Evolutionary conservation across 2,797 vertebrate species (phyloP), one percentile per base, ranked within the genome.

Genomic region (Danio albolineatus): DNA sequence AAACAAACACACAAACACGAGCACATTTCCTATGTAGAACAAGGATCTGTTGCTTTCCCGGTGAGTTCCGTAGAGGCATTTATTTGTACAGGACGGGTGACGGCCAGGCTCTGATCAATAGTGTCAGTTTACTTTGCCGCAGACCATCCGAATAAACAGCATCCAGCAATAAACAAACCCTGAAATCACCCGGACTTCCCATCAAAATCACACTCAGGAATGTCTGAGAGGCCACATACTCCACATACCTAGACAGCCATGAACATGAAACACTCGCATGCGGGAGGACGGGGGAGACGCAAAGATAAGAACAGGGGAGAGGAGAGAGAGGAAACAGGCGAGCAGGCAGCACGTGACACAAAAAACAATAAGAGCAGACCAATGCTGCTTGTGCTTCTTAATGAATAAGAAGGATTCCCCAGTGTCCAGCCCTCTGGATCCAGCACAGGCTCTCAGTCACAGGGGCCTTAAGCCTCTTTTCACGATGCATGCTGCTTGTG

Each of bases 131-230:
- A 81, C 78, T 56, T 85, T 5, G 69, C 82, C 84, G 88, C 83
- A 88, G 87, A 89, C 85, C 62, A 85, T 85, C 86, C 81, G 39
- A 85, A 87, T 86, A 89, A 89, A 88, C 86, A 73, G 86, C 87
- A 87, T 79, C 85, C 79, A n/a, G 44, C 6, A 67, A 28, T 28
- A 28, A 28, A 28, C 80, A 51, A 49, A 76, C 66, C 70, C 64
- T 39, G 28, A 28, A 28, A 28, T 28, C 73, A 78, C 72, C 72
- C 79, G 51, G 75, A 77, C 57, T 56, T 19, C 46, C 80, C 81
- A 76, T 84, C 74, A 82, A 80, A 70, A 79, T 84, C 74, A 84
- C 0, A 62, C 74, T 72, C 49, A 76, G 77, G 73, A 84, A 84
- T 74, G 76, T 86, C 78, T 83, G 73, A 75, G 56, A 64, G 66